Base-by-base conservation (phyloP, 2,888 invertebrate species). In the Torymus texanus region DNA sequence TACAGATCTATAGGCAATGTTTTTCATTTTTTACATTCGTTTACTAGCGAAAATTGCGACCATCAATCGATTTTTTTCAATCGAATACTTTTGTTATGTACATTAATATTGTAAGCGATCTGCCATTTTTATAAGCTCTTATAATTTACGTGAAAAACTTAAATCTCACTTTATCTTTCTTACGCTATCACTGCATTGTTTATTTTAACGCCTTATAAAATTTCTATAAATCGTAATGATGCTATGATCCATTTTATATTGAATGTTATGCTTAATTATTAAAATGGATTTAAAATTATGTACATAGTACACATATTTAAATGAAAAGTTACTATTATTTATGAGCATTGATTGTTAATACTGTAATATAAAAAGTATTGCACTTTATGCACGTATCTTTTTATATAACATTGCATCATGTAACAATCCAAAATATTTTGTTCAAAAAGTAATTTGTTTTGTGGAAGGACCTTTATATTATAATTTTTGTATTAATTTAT, bases 401-500 rank as follows among this genome's bases (percentile, higher is more conserved):
- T 58, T 24, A 51, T 65, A 58, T 61, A 70, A 78, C 51, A 78
- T 75, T 65, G 75, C 74, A 79, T 79, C 59, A 75, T 79, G 79
- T 79, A 79, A 71, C 14, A 65, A 66, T 51, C 24, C 16, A 29
- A 75, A 79, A 79, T 59, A 59, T 71, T 71, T 75, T 79, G 70
- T 79, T 70, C 53, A 79, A 66, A 75, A 79, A 78, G 67, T 62
- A 79, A 75, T 79, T 24, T 75, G 75, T 75, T 79, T 79, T 66
- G 61, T 61, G 61, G 63, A 75, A 75, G 59, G 53, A 75, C 51
- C 66, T 71, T 66, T 75, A 56, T 58, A 24, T 67, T 18, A 58
- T 68, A 72, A 62, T 71, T 56, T 66, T 56, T 71, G 24, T 74
- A 58, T 51, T 2, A 62, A 55, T 74, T 62, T 55, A 58, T 66